Evolutionary conservation across 2,113 vertebrate species (phyloP).

Genomic region (Orientallactaga bullata): DNA sequence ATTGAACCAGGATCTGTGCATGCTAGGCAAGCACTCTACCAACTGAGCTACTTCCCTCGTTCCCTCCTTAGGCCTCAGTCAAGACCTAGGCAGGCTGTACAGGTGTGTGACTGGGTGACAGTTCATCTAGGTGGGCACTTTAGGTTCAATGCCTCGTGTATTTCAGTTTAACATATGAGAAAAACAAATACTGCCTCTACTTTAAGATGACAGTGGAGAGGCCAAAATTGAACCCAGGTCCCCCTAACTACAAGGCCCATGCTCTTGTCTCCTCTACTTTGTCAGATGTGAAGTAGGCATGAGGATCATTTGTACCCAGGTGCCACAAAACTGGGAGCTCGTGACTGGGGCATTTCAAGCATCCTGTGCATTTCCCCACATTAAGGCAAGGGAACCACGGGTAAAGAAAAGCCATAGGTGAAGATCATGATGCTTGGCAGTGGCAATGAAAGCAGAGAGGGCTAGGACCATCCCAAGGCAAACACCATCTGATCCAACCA

Average conservation of each 20-base stretch:
- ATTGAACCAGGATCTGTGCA: background rate
- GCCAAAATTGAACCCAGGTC: background rate
- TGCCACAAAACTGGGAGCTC: too few relatives aligned
- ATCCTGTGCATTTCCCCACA: background rate
- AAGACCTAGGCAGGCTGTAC: background rate
- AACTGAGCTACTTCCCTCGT: background rate
- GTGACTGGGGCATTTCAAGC: background rate
- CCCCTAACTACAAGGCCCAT: background rate
- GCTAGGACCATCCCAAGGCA: slow-evolving; percentile 31
- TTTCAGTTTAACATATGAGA: slow-evolving; percentile 12
- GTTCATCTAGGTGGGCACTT: background rate
- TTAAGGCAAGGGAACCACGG: background rate
- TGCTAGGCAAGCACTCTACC: background rate
- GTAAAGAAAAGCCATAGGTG: slow-evolving; percentile 49
- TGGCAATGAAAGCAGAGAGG: slow-evolving; percentile 70
- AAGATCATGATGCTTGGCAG: background rate
- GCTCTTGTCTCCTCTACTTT: background rate
- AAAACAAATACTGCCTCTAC: background rate
- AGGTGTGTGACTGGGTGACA: background rate
- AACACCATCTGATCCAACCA: slow-evolving; percentile 69
- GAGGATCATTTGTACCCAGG: background rate
- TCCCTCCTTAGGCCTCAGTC: background rate
- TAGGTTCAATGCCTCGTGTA: background rate
- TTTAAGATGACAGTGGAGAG: background rate
- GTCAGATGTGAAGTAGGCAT: background rate